These are phyloP conservation scores for Alligator mississippiensis DNA, from an alignment of 2,113 vertebrate species.

Conservation along the genomic window DNA sequence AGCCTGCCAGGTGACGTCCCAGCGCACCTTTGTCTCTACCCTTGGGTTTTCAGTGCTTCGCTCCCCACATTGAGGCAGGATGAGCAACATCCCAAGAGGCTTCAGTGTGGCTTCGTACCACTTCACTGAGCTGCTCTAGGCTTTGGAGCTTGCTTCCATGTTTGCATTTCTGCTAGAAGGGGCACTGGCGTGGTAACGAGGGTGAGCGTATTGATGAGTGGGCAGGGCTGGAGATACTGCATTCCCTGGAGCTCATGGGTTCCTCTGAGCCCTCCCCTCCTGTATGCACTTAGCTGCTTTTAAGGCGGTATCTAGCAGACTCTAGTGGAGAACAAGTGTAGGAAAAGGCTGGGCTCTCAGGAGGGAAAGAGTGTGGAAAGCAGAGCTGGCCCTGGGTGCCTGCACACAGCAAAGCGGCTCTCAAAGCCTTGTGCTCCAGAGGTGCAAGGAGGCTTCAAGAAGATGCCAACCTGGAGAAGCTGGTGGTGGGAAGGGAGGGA, in stretches of 20 bases:
- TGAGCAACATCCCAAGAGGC: background rate
- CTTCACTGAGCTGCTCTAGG: background rate
- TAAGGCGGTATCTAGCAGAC: background rate
- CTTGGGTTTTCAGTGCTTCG: background rate
- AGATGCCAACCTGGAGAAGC: background rate
- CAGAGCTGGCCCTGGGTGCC: background rate
- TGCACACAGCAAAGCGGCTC: background rate
- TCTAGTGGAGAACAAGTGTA: background rate
- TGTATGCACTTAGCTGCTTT: background rate
- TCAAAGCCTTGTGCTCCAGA: background rate
- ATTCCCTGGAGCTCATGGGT: background rate
- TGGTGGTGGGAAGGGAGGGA: background rate
- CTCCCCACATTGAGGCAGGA: background rate
- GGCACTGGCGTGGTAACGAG: background rate
- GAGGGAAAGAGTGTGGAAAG: background rate
- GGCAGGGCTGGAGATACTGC: background rate
- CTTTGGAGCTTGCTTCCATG: background rate
- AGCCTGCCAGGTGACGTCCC: background rate
- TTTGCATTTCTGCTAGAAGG: background rate
- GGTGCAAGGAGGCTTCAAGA: background rate
- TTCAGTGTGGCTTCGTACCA: background rate
- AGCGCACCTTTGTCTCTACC: background rate
- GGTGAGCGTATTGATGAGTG: background rate
- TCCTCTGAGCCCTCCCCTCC: background rate
- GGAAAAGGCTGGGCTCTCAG: background rate